phyloP scores from a whole-genome alignment of 2,888 invertebrate species.

The Drosophila kambysellisi region DNA sequence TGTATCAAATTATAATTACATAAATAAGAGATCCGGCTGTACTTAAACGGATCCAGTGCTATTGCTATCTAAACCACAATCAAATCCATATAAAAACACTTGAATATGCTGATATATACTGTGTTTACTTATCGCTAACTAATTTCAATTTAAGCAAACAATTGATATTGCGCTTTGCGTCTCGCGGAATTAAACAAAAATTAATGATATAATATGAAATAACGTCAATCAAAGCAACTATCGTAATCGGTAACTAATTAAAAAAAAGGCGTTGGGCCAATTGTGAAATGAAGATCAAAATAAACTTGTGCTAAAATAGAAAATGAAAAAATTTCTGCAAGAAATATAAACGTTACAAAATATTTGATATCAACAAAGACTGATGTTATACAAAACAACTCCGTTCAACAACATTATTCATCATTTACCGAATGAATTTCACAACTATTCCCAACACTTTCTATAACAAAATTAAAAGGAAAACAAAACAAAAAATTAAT shows the following conservation, averaged over 20 bases:
- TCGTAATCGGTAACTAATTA: conserved; percentile 47
- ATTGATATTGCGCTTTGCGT: conserved; percentile 65
- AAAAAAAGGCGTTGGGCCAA: conserved; percentile 57
- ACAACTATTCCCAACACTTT: conserved; percentile 55
- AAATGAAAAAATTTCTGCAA: conserved; percentile 26
- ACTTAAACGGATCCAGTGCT: conserved; percentile 67
- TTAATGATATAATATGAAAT: conserved; percentile 49
- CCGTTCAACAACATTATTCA: conserved; percentile 60
- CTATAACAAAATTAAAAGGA: conserved; percentile 22
- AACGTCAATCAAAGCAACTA: conserved; percentile 49
- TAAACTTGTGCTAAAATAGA: conserved; percentile 15
- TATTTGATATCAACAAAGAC: conserved; percentile 67
- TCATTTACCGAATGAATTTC: conserved; percentile 32
- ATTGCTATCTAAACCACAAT: conserved; percentile 37
- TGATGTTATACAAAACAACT: conserved; percentile 56
- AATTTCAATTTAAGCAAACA: conserved; percentile 41
- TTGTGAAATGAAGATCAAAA: conserved; percentile 49
- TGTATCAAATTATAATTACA: conserved; percentile 6
- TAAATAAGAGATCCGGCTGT: conserved; percentile 55
- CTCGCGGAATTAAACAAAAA: conserved; percentile 55
- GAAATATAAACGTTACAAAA: conserved; percentile 34
- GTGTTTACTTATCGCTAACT: conserved; percentile 53
- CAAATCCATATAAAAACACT: conserved; percentile 34
- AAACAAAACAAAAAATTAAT: conserved; percentile 29
- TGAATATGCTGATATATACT: conserved; percentile 42